phyloP scores from a whole-genome alignment of 1,140 invertebrate genomes.

The Colletes gigas region DNA sequence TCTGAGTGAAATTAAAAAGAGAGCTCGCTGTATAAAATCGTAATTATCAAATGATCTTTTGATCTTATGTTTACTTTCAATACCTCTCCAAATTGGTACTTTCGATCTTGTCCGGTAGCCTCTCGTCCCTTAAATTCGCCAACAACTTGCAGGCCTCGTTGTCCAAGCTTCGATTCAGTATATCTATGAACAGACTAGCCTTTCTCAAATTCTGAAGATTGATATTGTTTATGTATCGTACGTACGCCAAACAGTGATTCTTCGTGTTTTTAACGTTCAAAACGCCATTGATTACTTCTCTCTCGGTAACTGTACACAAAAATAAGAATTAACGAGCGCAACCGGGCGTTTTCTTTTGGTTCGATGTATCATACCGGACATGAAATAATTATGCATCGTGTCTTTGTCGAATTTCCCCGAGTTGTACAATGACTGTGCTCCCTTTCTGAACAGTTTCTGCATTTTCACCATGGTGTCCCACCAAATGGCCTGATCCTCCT shows the following conservation, averaged over 20 bases:
- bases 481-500: slow-evolving; percentile 97
- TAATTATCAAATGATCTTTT: neutral
- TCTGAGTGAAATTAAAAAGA: slow-evolving; percentile 78
- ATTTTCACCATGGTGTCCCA: slow-evolving; percentile 98
- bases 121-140: slow-evolving; percentile 93
- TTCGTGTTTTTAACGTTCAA: slow-evolving; percentile 97
- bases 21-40: too few species aligned
- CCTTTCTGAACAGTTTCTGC: slow-evolving; percentile 96
- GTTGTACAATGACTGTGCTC: slow-evolving; percentile 91
- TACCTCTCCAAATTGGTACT: slow-evolving; percentile 93
- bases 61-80: too few species aligned
- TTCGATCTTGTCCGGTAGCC: slow-evolving; percentile 93
- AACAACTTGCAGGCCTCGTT: slow-evolving; percentile 95
- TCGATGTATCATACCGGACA: slow-evolving; percentile 90
- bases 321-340: neutral
- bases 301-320: slow-evolving; percentile 91
- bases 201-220: slow-evolving; percentile 97
- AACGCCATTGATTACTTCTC: slow-evolving; percentile 97
- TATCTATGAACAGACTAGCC: slow-evolving; percentile 96
- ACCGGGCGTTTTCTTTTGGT: too few species aligned
- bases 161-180: slow-evolving; percentile 95
- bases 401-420: slow-evolving; percentile 94
- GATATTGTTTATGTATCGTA: slow-evolving; percentile 98
- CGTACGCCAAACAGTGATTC: slow-evolving; percentile 97
- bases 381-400: slow-evolving; percentile 98